Percentiles rank a stretch among this genome's conserved stretches.
These are phyloP conservation scores for Meriones unguiculatus DNA, from an alignment of 2,113 vertebrate genomes.

Conservation along the genomic window DNA sequence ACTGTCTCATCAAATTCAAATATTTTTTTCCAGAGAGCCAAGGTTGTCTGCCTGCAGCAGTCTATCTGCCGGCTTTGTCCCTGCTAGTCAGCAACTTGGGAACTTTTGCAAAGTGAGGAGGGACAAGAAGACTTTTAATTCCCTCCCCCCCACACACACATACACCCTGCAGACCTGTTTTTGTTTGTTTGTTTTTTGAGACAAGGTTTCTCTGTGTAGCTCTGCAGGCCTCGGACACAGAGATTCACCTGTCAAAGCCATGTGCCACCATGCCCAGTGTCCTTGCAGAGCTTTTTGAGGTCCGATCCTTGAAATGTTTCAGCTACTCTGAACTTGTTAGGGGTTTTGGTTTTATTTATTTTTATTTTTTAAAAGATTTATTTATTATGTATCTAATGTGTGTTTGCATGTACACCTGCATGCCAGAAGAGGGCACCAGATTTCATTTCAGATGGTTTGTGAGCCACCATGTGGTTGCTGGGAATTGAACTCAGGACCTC, in stretches of 20 bases:
- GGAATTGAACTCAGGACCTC: no score
- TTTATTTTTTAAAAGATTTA: not conserved
- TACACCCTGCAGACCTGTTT: not conserved
- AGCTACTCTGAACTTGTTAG: not conserved
- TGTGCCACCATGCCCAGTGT: no score
- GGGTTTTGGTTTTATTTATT: not conserved
- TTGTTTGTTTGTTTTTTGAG: no score
- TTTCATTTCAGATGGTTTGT: no score
- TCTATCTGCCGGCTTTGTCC: not conserved
- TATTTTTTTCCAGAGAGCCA: not conserved
- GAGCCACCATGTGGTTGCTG: no score
- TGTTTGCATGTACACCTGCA: no score
- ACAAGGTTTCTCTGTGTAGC: no score
- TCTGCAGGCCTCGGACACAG: no score
- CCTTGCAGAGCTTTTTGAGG: not conserved
- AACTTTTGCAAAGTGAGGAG: not conserved
- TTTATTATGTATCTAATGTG: no score
- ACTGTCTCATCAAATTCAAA: not conserved
- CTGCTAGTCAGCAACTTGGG: not conserved
- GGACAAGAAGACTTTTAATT: not conserved
- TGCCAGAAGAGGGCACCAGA: no score
- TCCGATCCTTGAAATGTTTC: not conserved
- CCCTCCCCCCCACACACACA: not conserved
- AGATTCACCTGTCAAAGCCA: no score
- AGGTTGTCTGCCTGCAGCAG: not conserved